Evolutionary conservation across 2,797 vertebrate species (phyloP), one percentile per base, ranked within the genome.

Genomic region (Hafferia zeledoni): DNA sequence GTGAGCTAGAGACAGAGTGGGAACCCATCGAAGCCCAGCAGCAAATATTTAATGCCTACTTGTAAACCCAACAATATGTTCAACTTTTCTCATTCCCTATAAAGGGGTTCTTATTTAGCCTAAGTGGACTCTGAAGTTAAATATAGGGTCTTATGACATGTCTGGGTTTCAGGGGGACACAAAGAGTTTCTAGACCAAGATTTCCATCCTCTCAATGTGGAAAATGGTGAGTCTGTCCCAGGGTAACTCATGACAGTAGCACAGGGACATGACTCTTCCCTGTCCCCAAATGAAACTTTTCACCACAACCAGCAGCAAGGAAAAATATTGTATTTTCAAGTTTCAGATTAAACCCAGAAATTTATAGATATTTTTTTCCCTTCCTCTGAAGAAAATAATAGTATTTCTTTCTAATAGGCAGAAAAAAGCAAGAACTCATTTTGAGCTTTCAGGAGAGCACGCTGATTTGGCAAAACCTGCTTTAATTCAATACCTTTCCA

Each of bases 21-120:
- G 87, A 95, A 20, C 84, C 91, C 84, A 56, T 33, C 13, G 17
- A 50, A 41, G 78, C 64, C 87, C 79, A 52, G 89, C 60, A 87
- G 77, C 94, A 94, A 91, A 81, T 75, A 81, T 88, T 94, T 91
- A 81, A 90, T 27, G 69, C 25, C 41, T 20, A 1, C 84, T 57
- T 95, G 71, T 92, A 95, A 95, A 93, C 79, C 72, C 76, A 64
- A 77, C 82, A 85, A 55, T 56, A 12, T 7, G 33, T 83, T 94
- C 77, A 86, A 75, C 87, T 93, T 93, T 25, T 50, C 84, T 85
- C 82, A n/a, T 61, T 71, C 76, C 64, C 84, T 90, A 35, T 28
- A 46, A 94, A 96, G 83, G 53, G 49, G 52, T 9, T 43, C 61
- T 80, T 53, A 55, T 22, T 91, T 22, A 80, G 56, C 84, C 84